Evolutionary conservation across 1,140 invertebrate genomes (phyloP).

Genomic region (Diploscapter pachys): DNA sequence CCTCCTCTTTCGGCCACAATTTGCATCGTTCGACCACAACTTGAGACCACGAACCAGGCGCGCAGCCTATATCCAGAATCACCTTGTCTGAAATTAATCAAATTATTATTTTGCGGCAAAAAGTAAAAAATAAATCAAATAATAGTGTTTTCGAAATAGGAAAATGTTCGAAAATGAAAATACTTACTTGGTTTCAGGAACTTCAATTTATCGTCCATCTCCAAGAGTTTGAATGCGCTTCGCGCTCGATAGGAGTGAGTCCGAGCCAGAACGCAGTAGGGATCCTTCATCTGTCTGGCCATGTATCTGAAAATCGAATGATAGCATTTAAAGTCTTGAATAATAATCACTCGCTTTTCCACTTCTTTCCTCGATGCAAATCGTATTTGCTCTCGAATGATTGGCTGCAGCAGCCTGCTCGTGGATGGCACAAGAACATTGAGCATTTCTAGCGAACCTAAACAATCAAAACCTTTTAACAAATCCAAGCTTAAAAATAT

Average conservation of each 20-base stretch:
- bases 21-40: slow-evolving; percentile 76
- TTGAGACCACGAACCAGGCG: slow-evolving; percentile 91
- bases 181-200: slow-evolving; percentile 67
- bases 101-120: not conserved
- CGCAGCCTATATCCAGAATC: slow-evolving; percentile 87
- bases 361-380: slow-evolving; percentile 1
- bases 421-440: not conserved
- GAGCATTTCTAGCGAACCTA: not conserved
- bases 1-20: slow-evolving; percentile 12
- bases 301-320: slow-evolving; percentile 69
- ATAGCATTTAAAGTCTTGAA: not conserved
- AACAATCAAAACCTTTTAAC: no score
- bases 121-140: slow-evolving; percentile 20
- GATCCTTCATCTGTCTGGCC: slow-evolving; percentile 77
- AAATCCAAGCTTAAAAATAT: no score
- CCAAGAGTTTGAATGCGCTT: slow-evolving; percentile 92
- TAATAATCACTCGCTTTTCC: not conserved
- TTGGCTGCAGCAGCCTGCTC: not conserved
- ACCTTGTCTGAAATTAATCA: slow-evolving; percentile 66
- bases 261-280: slow-evolving; percentile 79
- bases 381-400: not conserved
- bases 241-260: slow-evolving; percentile 71
- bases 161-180: slow-evolving; percentile 12
- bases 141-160: slow-evolving; percentile 12
- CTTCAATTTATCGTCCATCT: slow-evolving; percentile 81